Conservation (phyloP, 2,888 invertebrate genomes). For the Lasioglossum malachurum region DNA sequence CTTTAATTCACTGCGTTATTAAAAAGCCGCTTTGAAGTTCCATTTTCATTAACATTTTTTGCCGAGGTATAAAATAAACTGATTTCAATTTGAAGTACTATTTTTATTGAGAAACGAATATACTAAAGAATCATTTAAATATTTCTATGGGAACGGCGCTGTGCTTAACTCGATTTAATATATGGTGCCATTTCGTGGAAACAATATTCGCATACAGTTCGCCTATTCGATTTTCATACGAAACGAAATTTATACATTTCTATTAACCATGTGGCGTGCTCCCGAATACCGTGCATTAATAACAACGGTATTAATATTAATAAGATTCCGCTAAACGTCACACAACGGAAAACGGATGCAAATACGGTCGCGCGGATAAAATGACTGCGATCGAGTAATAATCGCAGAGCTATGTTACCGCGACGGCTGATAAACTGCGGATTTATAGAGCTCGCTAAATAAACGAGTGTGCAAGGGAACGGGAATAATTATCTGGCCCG, state of each 20-base stretch:
- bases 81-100: too few relatives aligned
- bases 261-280: neutral
- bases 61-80: too few relatives aligned
- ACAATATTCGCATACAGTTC: neutral
- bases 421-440: neutral
- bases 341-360: neutral
- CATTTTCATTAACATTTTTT: too few relatives aligned
- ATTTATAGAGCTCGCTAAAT: neutral
- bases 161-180: neutral
- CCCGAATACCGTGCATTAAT: neutral
- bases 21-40: too few relatives aligned
- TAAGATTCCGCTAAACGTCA: neutral
- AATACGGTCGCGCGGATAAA: neutral
- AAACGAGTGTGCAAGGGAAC: neutral
- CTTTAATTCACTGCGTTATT: too few relatives aligned
- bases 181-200: neutral
- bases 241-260: neutral
- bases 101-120: too few relatives aligned
- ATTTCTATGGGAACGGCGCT: neutral
- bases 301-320: neutral
- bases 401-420: neutral
- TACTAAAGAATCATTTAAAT: neutral
- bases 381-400: neutral
- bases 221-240: neutral
- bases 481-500: neutral